Base-by-base conservation (phyloP, 2,113 vertebrate species). In the Sander lucioperca region DNA sequence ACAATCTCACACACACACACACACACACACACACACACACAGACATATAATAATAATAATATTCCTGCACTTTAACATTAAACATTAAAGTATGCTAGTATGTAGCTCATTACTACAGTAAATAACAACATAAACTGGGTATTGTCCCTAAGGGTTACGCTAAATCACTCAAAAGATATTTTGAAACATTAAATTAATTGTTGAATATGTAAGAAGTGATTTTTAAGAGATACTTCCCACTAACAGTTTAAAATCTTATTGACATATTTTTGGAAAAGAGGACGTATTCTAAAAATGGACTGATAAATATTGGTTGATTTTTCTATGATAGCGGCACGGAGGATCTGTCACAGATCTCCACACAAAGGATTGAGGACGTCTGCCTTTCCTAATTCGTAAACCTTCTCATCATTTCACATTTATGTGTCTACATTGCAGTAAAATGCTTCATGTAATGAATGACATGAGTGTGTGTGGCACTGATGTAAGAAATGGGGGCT, bases 401-500 rank as follows among this genome's bases (percentile, higher is more conserved):
- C 5, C 12, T 39, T 23, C 13, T 56, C 50, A n/a, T 36, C 4
- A n/a, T 6, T n/a, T 39, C 11, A 39, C 16, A 36, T 39, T 23
- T 14, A 54, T 16, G 10, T 16, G 5, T 25, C 33, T 5, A 23
- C n/a, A 76, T 6, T 43, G 50, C 15, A 19, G 48, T 19, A 13
- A 67, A 30, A 30, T 14, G 15, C 9, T 25, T 18, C 15, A 3
- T 67, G 14, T 39, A 15, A 39, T 27, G 39, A 45, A 56, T 14
- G 30, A 8, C 12, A 25, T 51, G 57, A 6, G 19, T 43, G 50
- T 54, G 48, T 61, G 21, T 57, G 53, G 39, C 5, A 51, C 39
- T 36, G 67, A 65, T 25, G 63, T 57, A 13, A 67, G 12, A 67
- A 6, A 71, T 30, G 51, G 30, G 21, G 64, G 53, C 12, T 73